phyloP scores from a whole-genome alignment of 2,888 invertebrate species.

The Ferrisia virgata region DNA sequence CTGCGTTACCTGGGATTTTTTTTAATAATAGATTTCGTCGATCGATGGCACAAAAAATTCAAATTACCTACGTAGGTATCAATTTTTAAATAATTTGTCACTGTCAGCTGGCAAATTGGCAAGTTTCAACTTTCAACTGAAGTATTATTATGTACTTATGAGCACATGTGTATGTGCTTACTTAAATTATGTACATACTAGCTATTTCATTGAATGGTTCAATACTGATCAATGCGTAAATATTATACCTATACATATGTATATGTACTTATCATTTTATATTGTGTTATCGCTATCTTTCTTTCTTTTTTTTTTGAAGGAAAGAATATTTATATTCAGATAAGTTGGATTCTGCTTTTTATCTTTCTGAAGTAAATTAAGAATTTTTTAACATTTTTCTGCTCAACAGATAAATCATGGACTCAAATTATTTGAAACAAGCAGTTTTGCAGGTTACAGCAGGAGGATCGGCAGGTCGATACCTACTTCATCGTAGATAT shows the following conservation, averaged over 20 bases:
- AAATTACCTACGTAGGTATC: not conserved
- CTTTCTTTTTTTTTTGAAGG: not conserved
- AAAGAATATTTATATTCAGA: conserved; percentile 16
- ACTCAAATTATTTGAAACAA: conserved; percentile 57
- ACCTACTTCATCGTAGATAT: conserved; percentile 47
- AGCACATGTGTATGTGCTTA: no score
- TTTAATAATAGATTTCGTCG: not conserved
- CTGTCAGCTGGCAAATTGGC: not conserved
- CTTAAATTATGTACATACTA: no score
- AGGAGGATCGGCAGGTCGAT: conserved; percentile 87
- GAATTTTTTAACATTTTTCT: not conserved
- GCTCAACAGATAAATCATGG: not conserved
- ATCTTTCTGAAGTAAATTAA: not conserved
- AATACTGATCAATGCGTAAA: not conserved
- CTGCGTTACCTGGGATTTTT: not conserved
- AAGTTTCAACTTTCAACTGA: not conserved
- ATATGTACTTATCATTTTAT: not conserved
- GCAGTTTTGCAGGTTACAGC: conserved; percentile 79
- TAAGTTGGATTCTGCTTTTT: not conserved
- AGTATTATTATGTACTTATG: not conserved
- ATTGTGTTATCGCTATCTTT: not conserved
- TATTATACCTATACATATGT: not conserved
- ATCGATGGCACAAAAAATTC: not conserved
- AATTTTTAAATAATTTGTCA: not conserved
- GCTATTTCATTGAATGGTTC: not conserved